These are phyloP conservation scores for Epirrhoe alternata DNA, from an alignment of 2,888 invertebrate genomes.

Conservation along the genomic window DNA sequence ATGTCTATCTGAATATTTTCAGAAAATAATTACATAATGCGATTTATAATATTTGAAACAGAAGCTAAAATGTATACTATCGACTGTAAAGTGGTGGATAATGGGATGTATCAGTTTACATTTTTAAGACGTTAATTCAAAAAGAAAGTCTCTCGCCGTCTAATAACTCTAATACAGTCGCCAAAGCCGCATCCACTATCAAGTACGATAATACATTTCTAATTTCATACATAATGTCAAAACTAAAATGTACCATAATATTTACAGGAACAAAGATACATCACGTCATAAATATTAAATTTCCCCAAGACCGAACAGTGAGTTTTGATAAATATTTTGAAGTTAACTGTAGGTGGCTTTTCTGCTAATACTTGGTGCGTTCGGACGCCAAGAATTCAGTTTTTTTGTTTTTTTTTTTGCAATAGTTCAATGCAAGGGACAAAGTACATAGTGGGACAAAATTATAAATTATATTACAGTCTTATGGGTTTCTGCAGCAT, in stretches of 20 bases:
- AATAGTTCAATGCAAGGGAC: slow-evolving; percentile 21
- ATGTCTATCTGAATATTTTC: slow-evolving; percentile 21
- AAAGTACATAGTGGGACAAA: slow-evolving; percentile 18
- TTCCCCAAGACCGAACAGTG: slow-evolving; percentile 14
- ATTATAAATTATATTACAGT: slow-evolving; percentile 20
- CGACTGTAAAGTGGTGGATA: slow-evolving; percentile 1
- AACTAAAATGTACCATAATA: slow-evolving; percentile 47
- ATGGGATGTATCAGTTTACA: slow-evolving; percentile 5
- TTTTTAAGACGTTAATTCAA: slow-evolving; percentile 1
- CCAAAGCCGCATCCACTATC: slow-evolving; percentile 9
- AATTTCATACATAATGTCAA: slow-evolving; percentile 49
- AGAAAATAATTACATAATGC: slow-evolving; percentile 28
- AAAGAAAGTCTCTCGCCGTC: slow-evolving; percentile 1
- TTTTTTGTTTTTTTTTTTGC: slow-evolving; percentile 6
- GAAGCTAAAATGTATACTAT: slow-evolving; percentile 26
- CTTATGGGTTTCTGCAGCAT: slow-evolving; percentile 21
- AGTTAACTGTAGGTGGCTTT: slow-evolving; percentile 10
- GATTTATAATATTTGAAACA: slow-evolving; percentile 20
- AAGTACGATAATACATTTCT: slow-evolving; percentile 18
- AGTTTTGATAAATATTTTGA: slow-evolving; percentile 10
- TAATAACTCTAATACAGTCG: slow-evolving; percentile 11
- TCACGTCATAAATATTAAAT: slow-evolving; percentile 33
- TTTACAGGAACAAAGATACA: slow-evolving; percentile 54
- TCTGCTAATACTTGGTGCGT: slow-evolving; percentile 8
- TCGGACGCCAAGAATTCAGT: slow-evolving; percentile 6